Evolutionary conservation across 2,888 invertebrate genomes (phyloP), one percentile per base, ranked within the genome.

Genomic region (Leptinotarsa peninsularis): DNA sequence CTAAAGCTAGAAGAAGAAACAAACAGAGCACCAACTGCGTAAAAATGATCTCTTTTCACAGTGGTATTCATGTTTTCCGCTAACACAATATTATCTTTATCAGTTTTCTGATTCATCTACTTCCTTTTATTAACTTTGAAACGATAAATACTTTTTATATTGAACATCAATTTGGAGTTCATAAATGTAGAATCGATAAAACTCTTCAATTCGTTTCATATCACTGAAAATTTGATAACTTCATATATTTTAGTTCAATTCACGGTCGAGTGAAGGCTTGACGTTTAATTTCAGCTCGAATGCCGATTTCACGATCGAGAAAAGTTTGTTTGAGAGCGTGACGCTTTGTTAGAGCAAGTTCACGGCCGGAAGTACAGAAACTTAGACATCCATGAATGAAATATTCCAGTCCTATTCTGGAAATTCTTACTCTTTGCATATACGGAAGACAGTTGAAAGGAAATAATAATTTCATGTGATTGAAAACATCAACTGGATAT

Each of bases 301-400:
- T 63, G 63, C 33, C 63, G 63, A 63, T 33, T 63, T 43, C 63
- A 33, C 33, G 43, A 63, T 63, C 33, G 63, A 27, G 33, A 63
- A 33, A 63, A 63, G 33, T 63, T 63, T 63, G 63, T 27, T 43
- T 43, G 63, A 63, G n/a, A 63, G n/a, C 63, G 63, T 63, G 63
- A 63, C n/a, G 63, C 63, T 63, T 63, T 43, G 43, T 63, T 63
- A 33, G n/a, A 63, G 18, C 17, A 7, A 43, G 33, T 43, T 58
- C 58, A 58, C 23, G 58, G 10, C 18, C n/a, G 54, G 18, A 54
- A 54, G 18, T 13, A 13, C 54, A 54, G 43, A 10, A 43, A 10
- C 21, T 21, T 21, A 23, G 63, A 17, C 3, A 33, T 43, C 17
- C 63, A 63, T 63, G 63, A 43, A 63, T 58, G 21, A 58, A 23